These are phyloP conservation scores for Huso huso DNA, from an alignment of 2,797 vertebrate genomes.

Conservation along the genomic window DNA sequence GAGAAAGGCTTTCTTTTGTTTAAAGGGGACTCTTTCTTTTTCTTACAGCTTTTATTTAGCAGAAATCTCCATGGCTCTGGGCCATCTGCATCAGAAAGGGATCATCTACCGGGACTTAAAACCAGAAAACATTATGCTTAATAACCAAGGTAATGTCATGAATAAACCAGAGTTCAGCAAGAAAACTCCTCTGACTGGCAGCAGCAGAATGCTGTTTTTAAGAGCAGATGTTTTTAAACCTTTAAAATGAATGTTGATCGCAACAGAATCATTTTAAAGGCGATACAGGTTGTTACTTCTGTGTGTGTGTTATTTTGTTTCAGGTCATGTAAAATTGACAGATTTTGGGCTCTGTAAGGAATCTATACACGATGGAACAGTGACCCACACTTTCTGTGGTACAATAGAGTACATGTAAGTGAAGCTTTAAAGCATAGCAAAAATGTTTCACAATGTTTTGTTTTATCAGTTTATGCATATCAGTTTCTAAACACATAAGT, in stretches of 20 bases:
- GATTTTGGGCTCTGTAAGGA: slow-evolving; percentile 97
- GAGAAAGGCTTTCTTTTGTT: neutral
- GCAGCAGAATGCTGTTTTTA: too few species aligned
- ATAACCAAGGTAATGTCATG: slow-evolving; percentile 75
- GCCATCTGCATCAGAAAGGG: slow-evolving; percentile 97
- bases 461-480: neutral
- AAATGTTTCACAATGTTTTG: too few species aligned
- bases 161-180: slow-evolving; percentile 26
- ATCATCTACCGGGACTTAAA: slow-evolving; percentile 98
- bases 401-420: slow-evolving; percentile 98
- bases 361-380: slow-evolving; percentile 95
- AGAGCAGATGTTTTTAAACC: slow-evolving; percentile 19
- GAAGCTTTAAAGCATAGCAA: neutral
- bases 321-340: slow-evolving; percentile 91
- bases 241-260: neutral
- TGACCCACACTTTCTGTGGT: slow-evolving; percentile 97
- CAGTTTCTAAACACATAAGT: too few species aligned
- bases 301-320: slow-evolving; percentile 25
- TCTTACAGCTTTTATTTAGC: slow-evolving; percentile 92
- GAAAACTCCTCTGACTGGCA: slow-evolving; percentile 20
- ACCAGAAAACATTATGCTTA: slow-evolving; percentile 99
- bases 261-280: too few species aligned
- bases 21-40: slow-evolving; percentile 24
- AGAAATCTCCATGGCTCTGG: slow-evolving; percentile 98
- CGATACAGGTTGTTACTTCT: too few species aligned